Conservation (phyloP, 2,113 vertebrate species). For the Talpa occidentalis region DNA sequence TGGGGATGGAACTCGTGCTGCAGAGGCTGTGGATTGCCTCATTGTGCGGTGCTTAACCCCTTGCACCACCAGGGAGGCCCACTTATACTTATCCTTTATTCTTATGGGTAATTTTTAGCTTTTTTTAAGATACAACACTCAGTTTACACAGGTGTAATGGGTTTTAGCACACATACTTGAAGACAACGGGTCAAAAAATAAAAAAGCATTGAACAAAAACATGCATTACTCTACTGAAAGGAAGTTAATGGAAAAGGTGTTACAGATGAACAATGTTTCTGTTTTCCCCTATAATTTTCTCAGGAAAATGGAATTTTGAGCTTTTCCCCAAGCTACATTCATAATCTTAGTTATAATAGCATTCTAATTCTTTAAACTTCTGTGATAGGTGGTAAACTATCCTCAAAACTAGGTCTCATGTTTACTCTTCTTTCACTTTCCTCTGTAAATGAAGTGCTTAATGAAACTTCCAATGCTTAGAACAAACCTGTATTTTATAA, state of each 20-base stretch:
- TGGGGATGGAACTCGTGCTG: too few species aligned
- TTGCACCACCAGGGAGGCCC: too few species aligned
- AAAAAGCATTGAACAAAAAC: not conserved
- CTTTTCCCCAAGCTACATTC: not conserved
- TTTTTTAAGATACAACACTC: conserved; percentile 21
- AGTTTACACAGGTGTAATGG: not conserved
- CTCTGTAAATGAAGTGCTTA: not conserved
- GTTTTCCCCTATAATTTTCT: not conserved
- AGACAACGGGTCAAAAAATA: not conserved
- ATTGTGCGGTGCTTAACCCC: too few species aligned
- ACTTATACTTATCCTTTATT: not conserved
- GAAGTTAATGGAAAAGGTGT: not conserved
- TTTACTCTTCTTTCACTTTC: not conserved
- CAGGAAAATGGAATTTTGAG: not conserved
- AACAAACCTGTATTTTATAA: conserved; percentile 1
- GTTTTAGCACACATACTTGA: not conserved
- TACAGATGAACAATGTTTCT: not conserved
- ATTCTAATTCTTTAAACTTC: conserved; percentile 5
- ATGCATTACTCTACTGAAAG: not conserved
- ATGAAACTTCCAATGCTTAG: not conserved
- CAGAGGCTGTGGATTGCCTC: too few species aligned
- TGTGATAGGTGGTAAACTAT: not conserved
- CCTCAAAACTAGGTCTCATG: not conserved
- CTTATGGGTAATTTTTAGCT: not conserved
- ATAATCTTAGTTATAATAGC: not conserved